These are phyloP conservation scores for Sarcophaga caerulescens DNA, from an alignment of 2,888 invertebrate species.

Conservation along the genomic window DNA sequence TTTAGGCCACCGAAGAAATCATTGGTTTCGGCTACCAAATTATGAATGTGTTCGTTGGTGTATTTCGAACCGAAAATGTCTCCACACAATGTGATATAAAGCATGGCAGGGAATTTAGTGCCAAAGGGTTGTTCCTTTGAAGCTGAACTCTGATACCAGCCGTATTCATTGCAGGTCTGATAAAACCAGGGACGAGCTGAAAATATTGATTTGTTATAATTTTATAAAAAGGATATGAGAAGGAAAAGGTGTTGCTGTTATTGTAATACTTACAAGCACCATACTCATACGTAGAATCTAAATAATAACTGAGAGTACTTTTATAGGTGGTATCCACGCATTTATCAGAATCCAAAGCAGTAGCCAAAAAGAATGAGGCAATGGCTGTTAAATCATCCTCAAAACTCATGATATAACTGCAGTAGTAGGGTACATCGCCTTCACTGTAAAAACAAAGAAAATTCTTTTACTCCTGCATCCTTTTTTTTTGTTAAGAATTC, in stretches of 20 bases:
- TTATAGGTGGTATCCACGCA: slow-evolving; percentile 75
- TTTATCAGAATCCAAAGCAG: slow-evolving; percentile 43
- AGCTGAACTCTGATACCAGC: slow-evolving; percentile 90
- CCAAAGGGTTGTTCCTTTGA: slow-evolving; percentile 83
- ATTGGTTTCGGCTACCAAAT: slow-evolving; percentile 80
- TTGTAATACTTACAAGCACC: slow-evolving; percentile 71
- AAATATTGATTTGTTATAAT: slow-evolving; percentile 12
- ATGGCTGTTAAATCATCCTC: slow-evolving; percentile 75
- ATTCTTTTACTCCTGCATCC: neutral
- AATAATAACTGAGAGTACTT: slow-evolving; percentile 70
- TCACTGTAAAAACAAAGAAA: slow-evolving; percentile 63
- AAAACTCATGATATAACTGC: slow-evolving; percentile 71
- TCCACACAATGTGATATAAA: slow-evolving; percentile 74
- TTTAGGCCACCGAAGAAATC: slow-evolving; percentile 81
- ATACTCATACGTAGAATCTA: slow-evolving; percentile 65
- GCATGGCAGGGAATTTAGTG: slow-evolving; percentile 74
- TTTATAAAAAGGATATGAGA: neutral
- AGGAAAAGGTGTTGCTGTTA: neutral
- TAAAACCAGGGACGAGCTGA: slow-evolving; percentile 89
- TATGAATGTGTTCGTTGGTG: slow-evolving; percentile 70
- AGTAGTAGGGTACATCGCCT: slow-evolving; percentile 71
- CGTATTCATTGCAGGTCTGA: slow-evolving; percentile 93
- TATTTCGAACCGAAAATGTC: slow-evolving; percentile 75
- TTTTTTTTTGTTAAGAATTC: neutral
- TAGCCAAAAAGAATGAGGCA: slow-evolving; percentile 71